Percentiles rank a stretch among this genome's conserved stretches.
Conservation (phyloP, 2,888 invertebrate genomes). For the Tetheella fluctuosa region DNA sequence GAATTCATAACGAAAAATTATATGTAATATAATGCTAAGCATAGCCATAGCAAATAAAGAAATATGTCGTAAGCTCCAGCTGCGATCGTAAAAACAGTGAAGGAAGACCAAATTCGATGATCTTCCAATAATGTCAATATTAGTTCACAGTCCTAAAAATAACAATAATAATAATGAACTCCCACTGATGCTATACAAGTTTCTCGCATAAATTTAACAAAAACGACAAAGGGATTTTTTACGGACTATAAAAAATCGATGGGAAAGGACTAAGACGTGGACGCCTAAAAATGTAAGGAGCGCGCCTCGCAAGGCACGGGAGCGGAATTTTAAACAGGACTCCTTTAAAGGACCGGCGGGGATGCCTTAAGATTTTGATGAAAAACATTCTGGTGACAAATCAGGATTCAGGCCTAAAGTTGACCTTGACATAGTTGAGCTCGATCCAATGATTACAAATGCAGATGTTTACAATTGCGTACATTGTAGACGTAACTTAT, state of each 20-base stretch:
- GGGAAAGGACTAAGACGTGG: conserved; percentile 65
- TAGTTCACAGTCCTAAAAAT: conserved; percentile 23
- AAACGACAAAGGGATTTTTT: conserved; percentile 51
- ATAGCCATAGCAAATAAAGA: neutral
- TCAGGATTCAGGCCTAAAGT: conserved; percentile 31
- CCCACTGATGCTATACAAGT: conserved; percentile 28
- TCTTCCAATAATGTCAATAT: conserved; percentile 13
- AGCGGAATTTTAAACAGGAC: conserved; percentile 77
- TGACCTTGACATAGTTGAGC: conserved; percentile 12
- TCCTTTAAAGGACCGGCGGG: conserved; percentile 67
- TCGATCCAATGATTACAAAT: neutral
- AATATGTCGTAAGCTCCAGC: neutral
- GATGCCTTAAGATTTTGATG: conserved; percentile 53
- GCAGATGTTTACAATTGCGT: neutral
- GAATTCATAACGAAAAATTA: neutral
- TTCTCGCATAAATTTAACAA: conserved; percentile 41
- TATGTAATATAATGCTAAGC: neutral
- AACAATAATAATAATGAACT: conserved; percentile 38
- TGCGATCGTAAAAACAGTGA: neutral
- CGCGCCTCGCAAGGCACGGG: conserved; percentile 66
- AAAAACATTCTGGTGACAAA: conserved; percentile 55
- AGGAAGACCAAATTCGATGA: neutral
- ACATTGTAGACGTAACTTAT: neutral
- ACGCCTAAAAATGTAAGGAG: conserved; percentile 77
- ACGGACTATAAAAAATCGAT: conserved; percentile 57